Conservation (phyloP, 2,113 vertebrate genomes). For the Phaethornis superciliosus region DNA sequence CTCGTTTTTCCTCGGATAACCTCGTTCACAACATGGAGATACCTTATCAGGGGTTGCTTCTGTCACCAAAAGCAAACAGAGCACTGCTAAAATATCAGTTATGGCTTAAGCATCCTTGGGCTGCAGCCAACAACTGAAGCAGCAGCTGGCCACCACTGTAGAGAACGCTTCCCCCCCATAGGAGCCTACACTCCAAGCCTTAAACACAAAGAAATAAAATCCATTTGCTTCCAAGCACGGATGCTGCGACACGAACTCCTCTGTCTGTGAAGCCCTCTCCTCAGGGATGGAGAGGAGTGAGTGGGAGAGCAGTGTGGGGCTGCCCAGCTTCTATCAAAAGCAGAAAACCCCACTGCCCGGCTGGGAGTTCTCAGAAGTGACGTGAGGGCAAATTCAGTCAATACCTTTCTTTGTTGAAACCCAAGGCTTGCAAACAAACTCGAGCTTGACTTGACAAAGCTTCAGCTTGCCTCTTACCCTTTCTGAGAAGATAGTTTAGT, state of each 20-base stretch:
- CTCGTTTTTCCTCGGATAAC: background rate
- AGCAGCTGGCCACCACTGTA: background rate
- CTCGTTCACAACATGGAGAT: background rate
- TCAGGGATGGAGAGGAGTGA: accelerated
- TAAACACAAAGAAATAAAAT: background rate
- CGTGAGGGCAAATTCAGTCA: background rate
- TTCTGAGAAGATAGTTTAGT: background rate
- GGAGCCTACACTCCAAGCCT: background rate
- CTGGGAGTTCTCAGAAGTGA: background rate
- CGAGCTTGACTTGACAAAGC: background rate
- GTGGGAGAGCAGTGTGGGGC: background rate
- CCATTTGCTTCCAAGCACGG: background rate
- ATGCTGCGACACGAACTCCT: background rate
- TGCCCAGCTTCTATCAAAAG: background rate
- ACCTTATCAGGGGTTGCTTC: background rate
- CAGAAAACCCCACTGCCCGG: background rate
- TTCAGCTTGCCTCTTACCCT: background rate
- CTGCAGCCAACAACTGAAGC: background rate
- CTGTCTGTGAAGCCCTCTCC: background rate
- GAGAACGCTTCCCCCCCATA: background rate
- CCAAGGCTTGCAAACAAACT: background rate
- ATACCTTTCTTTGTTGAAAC: background rate
- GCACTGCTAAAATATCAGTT: background rate
- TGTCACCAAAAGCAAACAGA: slow-evolving; percentile 27
- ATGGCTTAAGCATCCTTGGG: background rate